Base-by-base conservation (phyloP, 2,888 invertebrate species). In the Podabrus alpinus region DNA sequence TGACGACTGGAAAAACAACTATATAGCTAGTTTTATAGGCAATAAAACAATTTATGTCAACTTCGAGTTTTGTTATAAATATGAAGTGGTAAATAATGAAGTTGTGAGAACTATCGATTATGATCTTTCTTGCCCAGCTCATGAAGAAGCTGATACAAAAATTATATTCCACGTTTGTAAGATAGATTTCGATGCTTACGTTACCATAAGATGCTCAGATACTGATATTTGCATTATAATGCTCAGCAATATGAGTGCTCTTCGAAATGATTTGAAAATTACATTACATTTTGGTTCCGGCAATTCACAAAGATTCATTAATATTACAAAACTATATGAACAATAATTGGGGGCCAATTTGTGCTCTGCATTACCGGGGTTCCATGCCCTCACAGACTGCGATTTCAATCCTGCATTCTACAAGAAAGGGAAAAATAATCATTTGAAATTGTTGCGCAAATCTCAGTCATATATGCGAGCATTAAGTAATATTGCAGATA, bases 361-460 rank as follows among this genome's bases (percentile, higher is more conserved):
- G 66, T 77, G 61, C 15, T 15, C 68, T 70, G 76, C 80, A 24
- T 73, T 81, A 15, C 80, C 80, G 72, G 82, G 72, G 72, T 76
- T 81, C 5, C 79, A 80, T 77, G 79, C 80, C 11, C 29, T 78
- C n/a, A 80, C 78, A 13, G 80, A 75, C 9, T 79, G 80, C 59
- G 79, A 79, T 75, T 80, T 66, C 67, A 79, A 79, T 59, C 79
- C 78, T 15, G 77, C 79, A 21, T 75, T 79, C 9, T 79, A 75
- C 68, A 15, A 77, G 69, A 69, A 71, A 78, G 79, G 79, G 3
- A 80, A 80, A 72, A 78, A 78, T 67, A 79, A 72, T 64, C 76
- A 77, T 68, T 68, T 79, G 3, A 9, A 72, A 17, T 21, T 76
- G 16, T n/a, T 79, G 15, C 70, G 71, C 59, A 9, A 9, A 21